These are phyloP conservation scores for Drosophila prostipennis DNA, from an alignment of 2,888 invertebrate species.

Conservation along the genomic window DNA sequence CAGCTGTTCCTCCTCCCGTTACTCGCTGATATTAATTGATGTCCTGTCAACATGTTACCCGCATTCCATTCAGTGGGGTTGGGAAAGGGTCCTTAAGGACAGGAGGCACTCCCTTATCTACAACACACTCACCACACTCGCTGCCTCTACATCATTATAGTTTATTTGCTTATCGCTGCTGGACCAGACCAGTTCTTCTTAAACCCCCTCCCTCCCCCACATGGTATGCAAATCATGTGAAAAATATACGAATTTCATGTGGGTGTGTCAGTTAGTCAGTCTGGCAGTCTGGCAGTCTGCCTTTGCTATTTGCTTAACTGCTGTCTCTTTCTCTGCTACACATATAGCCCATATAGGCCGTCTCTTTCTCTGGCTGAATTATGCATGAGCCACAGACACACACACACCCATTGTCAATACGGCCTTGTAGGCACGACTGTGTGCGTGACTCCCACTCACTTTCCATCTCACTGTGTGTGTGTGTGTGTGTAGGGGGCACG, in stretches of 20 bases:
- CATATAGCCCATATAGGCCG: neutral
- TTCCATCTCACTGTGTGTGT: neutral
- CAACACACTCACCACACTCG: neutral
- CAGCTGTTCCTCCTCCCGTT: conserved; percentile 43
- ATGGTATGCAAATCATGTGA: conserved; percentile 57
- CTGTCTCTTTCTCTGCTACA: neutral
- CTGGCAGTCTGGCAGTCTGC: conserved; percentile 42
- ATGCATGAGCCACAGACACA: conserved; percentile 59
- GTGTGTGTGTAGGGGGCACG: neutral
- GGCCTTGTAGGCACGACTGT: conserved; percentile 57
- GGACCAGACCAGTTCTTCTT: conserved; percentile 24
- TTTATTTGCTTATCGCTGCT: conserved; percentile 40
- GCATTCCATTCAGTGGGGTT: neutral
- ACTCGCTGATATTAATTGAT: conserved; percentile 35
- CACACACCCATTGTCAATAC: conserved; percentile 56
- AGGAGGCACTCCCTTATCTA: neutral
- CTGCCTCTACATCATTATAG: conserved; percentile 6
- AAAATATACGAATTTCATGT: conserved; percentile 5
- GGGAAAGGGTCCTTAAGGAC: neutral
- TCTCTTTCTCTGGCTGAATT: conserved; percentile 54
- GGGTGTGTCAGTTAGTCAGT: conserved; percentile 12
- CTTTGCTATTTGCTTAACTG: conserved; percentile 47
- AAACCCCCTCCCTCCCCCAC: neutral
- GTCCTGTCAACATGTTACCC: conserved; percentile 29
- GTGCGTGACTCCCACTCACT: conserved; percentile 6